Base-by-base conservation (phyloP, 1,140 invertebrate genomes). In the Brachionus calyciflorus region DNA sequence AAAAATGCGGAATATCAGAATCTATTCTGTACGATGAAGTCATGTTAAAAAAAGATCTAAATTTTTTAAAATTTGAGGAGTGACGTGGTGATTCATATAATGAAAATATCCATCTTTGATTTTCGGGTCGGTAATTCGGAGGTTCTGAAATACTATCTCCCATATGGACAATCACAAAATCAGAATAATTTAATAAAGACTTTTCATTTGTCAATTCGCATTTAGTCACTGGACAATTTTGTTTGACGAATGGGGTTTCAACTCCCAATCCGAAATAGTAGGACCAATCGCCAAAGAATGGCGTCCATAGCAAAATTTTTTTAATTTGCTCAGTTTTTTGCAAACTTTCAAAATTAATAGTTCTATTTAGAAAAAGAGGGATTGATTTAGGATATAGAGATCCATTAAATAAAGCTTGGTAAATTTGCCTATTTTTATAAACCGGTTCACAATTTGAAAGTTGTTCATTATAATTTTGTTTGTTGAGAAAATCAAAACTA, bases 21-120 rank as follows among this genome's bases (percentile, higher is more conserved):
- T 49, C 46, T 24, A 30, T 10, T 12, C 51, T 26, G 14, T 73
- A 73, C 1, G 69, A 51, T 28, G 46, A 28, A 4, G 69, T 73
- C 28, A 51, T 30, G 41, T 73, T 73, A 30, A 73, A 73, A 10
- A 33, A 5, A 12, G n/a, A n/a, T 24, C 51, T 40, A n/a, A 28
- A 73, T 1, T 0, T 3, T 51, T 49, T 57, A 12, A 44, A 76
- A 55, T 44, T 33, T 0, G 73, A 33, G 1, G 37, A 55, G 41
- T 76, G 49, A 14, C 40, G 26, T 40, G 73, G 55, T 30, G 73
- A 55, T 30, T 76, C 73, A 2, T 21, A 76, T 12, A 55, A 17
- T 5, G 40, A 17, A 57, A 57, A 76, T 28, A 76, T 17, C 73
- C 73, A 76, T 44, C 73, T 37, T 55, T 76, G 73, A 24, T 44